phyloP scores from a whole-genome alignment of 2,888 invertebrate genomes.

The Xanthorhoe designata region DNA sequence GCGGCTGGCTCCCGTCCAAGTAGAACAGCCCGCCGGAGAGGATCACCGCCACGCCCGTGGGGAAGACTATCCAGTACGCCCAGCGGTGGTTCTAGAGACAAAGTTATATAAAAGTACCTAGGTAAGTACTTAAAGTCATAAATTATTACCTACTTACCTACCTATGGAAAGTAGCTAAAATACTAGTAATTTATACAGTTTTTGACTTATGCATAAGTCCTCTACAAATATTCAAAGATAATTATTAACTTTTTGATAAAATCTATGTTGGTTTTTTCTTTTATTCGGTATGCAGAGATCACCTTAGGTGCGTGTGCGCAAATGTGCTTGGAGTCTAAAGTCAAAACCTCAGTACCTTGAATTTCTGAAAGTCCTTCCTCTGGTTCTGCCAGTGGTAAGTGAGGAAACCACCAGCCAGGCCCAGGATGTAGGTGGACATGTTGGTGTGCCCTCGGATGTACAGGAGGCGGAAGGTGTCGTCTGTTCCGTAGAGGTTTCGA shows the following conservation, averaged over 20 bases:
- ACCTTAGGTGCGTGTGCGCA: too few species aligned
- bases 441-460: conserved; percentile 77
- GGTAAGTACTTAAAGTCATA: too few species aligned
- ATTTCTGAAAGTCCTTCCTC: conserved; percentile 56
- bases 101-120: background rate
- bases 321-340: too few species aligned
- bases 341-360: conserved; percentile 55
- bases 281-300: too few species aligned
- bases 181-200: too few species aligned
- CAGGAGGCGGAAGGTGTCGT: conserved; percentile 67
- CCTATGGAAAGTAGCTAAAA: too few species aligned
- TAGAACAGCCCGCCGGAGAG: conserved; percentile 75
- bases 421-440: conserved; percentile 70
- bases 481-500: conserved; percentile 61
- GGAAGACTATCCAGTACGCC: conserved; percentile 62
- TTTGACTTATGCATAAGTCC: too few species aligned
- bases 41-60: conserved; percentile 62
- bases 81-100: conserved; percentile 62
- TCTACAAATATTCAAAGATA: too few species aligned
- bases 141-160: too few species aligned
- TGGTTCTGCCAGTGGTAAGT: conserved; percentile 64
- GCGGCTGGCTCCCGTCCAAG: conserved; percentile 48
- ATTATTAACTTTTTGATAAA: too few species aligned
- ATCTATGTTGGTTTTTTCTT: too few species aligned
- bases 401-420: conserved; percentile 72